These are phyloP conservation scores for Hippocampus abdominalis DNA, from an alignment of 2,113 vertebrate species.

Conservation along the genomic window DNA sequence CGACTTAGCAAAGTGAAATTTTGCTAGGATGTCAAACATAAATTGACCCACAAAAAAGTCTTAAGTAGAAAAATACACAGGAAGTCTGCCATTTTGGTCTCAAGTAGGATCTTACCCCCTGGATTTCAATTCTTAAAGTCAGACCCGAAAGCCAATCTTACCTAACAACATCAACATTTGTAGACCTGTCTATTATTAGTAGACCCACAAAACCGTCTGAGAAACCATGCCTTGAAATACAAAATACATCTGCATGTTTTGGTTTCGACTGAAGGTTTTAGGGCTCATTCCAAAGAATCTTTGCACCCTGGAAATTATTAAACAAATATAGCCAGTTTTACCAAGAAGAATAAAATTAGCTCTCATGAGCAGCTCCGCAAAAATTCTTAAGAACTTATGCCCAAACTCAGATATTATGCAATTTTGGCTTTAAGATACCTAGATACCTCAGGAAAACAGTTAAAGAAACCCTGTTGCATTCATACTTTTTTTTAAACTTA, in stretches of 20 bases:
- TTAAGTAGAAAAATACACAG: background rate
- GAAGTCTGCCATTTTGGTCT: background rate
- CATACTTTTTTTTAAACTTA: too few species aligned
- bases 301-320: too few species aligned
- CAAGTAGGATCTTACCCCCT: background rate
- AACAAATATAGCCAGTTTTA: too few species aligned
- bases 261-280: background rate
- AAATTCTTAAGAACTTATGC: background rate
- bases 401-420: background rate
- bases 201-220: background rate
- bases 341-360: background rate
- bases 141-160: background rate
- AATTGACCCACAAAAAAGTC: background rate
- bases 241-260: background rate
- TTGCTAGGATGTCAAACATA: background rate
- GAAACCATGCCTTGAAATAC: background rate
- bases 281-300: too few species aligned
- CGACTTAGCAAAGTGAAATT: background rate
- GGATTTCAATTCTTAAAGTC: background rate
- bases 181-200: background rate
- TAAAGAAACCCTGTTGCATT: background rate
- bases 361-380: background rate
- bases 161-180: background rate
- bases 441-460: background rate
- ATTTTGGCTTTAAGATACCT: background rate